These are phyloP conservation scores for Polydrusus tereticollis DNA, from an alignment of 2,888 invertebrate genomes.

Conservation along the genomic window DNA sequence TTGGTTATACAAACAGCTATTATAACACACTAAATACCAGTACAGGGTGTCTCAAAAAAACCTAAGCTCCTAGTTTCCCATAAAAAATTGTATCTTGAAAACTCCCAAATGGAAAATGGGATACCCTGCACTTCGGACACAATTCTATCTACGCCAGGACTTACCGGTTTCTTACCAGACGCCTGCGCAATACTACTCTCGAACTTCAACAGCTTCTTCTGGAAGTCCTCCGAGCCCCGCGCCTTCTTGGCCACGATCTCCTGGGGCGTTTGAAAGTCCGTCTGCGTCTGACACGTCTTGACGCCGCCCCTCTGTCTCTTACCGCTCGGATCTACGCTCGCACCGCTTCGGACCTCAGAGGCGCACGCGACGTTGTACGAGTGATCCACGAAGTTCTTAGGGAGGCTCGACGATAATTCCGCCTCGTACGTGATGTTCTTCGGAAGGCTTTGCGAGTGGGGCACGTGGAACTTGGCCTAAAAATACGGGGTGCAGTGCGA, in stretches of 20 bases:
- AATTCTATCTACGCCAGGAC: no score
- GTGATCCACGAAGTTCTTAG: slow-evolving; percentile 56
- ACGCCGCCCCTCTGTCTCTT: slow-evolving; percentile 65
- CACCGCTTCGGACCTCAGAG: not conserved
- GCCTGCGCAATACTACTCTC: slow-evolving; percentile 59
- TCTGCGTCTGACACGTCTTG: slow-evolving; percentile 65
- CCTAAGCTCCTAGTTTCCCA: no score
- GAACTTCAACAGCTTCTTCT: slow-evolving; percentile 64
- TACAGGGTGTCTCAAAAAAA: no score
- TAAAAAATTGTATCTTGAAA: no score
- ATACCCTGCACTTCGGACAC: no score
- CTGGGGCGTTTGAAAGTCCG: slow-evolving; percentile 62
- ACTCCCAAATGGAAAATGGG: no score
- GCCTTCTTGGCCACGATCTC: slow-evolving; percentile 61
- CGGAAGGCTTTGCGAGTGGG: slow-evolving; percentile 59
- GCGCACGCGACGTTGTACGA: not conserved
- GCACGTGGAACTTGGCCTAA: slow-evolving; percentile 39
- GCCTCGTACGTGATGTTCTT: slow-evolving; percentile 56
- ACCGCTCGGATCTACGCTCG: not conserved
- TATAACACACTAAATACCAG: no score
- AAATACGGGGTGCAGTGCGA: not conserved
- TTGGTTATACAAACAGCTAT: no score
- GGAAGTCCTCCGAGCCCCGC: slow-evolving; percentile 63
- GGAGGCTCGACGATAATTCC: slow-evolving; percentile 57
- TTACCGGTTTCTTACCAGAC: slow-evolving; percentile 47